Base-by-base conservation (phyloP, 2,113 vertebrate genomes). In the Trochalopteron elliotii region DNA sequence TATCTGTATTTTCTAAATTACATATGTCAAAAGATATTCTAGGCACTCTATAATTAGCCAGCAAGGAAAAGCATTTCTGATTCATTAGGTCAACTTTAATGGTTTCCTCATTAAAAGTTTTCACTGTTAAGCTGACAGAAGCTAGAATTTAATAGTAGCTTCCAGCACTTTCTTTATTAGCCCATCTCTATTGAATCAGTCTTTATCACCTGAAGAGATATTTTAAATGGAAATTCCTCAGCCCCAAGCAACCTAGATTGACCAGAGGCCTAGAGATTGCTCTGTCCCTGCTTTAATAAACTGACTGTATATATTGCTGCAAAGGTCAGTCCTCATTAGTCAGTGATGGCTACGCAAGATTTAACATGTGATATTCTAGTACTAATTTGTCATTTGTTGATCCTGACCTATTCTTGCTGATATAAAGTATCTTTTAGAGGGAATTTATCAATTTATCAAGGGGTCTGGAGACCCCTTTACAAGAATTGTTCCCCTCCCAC, bases 221-320 rank as follows among this genome's bases (percentile, higher is more conserved):
- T 97, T 97, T 97, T 97, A 97, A 97, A 97, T 97, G 94, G 97
- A 97, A 98, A 98, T 98, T 97, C 97, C 90, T 96, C 90, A 90
- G 96, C 97, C 96, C 97, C 18, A 9, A 97, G 97, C 97, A 98
- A 98, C 97, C 83, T 83, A 96, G 96, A 97, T 96, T 97, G 97
- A 97, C 97, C 97, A 94, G 87, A 96, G 82, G 83, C 96, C 87
- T 92, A 77, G 74, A 96, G 94, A 97, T 94, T 94, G 96, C 68
- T 90, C 96, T 94, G 88, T 90, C 88, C 94, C 63, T 92, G 80
- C 89, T 93, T 97, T 98, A 97, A 97, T 96, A 97, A 97, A 97
- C 93, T 91, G 89, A 90, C 94, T 84, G 81, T 96, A 86, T 92
- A 83, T 95, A 89, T 95, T 96, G 82, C 92, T 90, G 69, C 61